Evolutionary conservation across 2,888 invertebrate genomes (phyloP).

Genomic region (Pseudococcus jackbeardsleyi): DNA sequence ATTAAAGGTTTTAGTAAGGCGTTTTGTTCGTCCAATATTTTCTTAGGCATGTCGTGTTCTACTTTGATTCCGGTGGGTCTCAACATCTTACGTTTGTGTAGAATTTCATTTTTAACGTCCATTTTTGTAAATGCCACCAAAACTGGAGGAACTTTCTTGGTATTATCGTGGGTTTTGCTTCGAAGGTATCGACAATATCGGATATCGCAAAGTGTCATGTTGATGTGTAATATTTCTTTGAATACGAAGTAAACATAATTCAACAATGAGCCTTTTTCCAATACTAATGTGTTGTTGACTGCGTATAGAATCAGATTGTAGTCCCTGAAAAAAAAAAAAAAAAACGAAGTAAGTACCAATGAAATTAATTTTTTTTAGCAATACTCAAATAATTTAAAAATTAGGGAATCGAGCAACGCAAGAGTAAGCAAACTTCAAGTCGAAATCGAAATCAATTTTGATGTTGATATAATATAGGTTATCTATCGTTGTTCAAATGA

Average conservation of each 20-base stretch:
- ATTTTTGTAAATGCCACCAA: slow-evolving; percentile 13
- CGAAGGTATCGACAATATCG: slow-evolving; percentile 2
- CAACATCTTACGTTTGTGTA: background rate
- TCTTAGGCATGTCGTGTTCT: slow-evolving; percentile 9
- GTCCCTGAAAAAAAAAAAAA: slow-evolving; percentile 17
- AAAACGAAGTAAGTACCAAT: background rate
- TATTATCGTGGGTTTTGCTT: background rate
- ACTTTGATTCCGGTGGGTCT: background rate
- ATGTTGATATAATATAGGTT: too few relatives aligned
- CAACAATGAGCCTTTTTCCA: background rate
- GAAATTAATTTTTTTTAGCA: too few relatives aligned
- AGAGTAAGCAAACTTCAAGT: too few relatives aligned
- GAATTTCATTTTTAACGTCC: background rate
- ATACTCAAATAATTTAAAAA: too few relatives aligned
- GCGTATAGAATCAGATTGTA: background rate
- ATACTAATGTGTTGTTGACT: background rate
- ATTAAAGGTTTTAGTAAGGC: slow-evolving; percentile 27
- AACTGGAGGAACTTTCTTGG: slow-evolving; percentile 9
- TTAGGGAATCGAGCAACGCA: too few relatives aligned
- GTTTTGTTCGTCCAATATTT: background rate
- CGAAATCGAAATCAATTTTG: too few relatives aligned
- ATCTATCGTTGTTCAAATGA: too few relatives aligned
- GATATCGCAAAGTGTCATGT: background rate
- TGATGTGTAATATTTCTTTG: background rate
- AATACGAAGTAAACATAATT: slow-evolving; percentile 23